Evolutionary conservation across 2,113 vertebrate genomes (phyloP), one percentile per base, ranked within the genome.

Genomic region (Vombatus ursinus): DNA sequence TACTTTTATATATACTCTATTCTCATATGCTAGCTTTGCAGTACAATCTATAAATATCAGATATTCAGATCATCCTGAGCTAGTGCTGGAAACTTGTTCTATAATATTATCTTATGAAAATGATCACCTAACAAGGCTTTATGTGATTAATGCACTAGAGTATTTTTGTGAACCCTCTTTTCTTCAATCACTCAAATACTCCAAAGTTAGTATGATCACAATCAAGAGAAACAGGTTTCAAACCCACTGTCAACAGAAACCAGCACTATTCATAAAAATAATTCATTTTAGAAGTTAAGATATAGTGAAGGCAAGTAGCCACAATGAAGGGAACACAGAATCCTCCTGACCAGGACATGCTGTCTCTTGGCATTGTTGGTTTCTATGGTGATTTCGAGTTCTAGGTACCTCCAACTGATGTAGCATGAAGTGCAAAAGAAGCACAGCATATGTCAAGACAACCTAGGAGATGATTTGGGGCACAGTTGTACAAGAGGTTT

Each of bases 321-420:
- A 61, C 90, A 51, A 54, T 61, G 2, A 3, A 89, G 31, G 51
- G 10, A 93, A 94, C 50, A 90, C 89, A 57, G 31, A 93, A 89
- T 92, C 44, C 1, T n/a, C 1, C 44, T 44, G 50, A 95, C 22
- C 4, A 90, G 37, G 12, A 53, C 48, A 1, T 94, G 44, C 25
- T 68, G 61, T 91, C 61, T 94, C 53, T 93, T 92, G 92, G 25
- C 48, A 52, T 52, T 89, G 0, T 89, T 52, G 24, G 9, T 92
- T 96, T 95, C 90, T 68, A 10, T 68, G 52, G n/a, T 37, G 77
- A 61, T 26, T 28, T 5, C 2, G 19, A 61, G 50, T 28, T 93
- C 50, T 1, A 0, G 0, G 47, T n/a, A 0, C 0, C 49, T 91
- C 0, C 95, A 31, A 52, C 26, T 28, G 52, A 57, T 0, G 24